Conservation (phyloP, 1,140 invertebrate species). For the Belonocnema kinseyi region DNA sequence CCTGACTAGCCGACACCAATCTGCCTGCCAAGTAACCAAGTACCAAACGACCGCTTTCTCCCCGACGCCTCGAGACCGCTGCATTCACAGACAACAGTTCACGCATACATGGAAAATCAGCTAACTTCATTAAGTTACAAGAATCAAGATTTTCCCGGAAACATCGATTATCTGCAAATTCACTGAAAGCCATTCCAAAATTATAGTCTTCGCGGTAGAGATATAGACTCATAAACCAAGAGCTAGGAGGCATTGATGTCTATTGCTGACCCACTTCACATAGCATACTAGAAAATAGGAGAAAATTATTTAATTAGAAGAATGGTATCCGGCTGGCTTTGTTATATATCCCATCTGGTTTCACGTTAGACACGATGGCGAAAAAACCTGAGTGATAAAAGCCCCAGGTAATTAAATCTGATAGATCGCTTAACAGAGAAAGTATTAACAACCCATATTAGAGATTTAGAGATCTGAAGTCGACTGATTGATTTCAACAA, state of each 20-base stretch:
- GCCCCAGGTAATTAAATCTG: neutral
- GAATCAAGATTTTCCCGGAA: constrained; percentile 15
- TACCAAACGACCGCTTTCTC: constrained; percentile 58
- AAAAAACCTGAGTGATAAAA: constrained; percentile 15
- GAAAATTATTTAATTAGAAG: constrained; percentile 21
- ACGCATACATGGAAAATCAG: constrained; percentile 43
- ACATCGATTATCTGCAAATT: constrained; percentile 26
- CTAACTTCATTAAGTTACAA: constrained; percentile 24
- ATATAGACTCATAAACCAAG: neutral
- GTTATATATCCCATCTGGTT: constrained; percentile 4
- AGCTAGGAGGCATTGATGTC: constrained; percentile 16
- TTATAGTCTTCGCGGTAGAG: neutral
- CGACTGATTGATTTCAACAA: neutral
- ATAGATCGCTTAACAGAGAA: neutral
- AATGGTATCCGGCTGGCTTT: neutral
- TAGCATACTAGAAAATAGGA: constrained; percentile 12
- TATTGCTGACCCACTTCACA: neutral
- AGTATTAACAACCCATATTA: neutral
- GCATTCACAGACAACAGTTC: constrained; percentile 34
- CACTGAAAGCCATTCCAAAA: neutral
- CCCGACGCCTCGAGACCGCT: constrained; percentile 55
- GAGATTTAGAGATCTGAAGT: neutral
- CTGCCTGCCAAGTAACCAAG: constrained; percentile 51
- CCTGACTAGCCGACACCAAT: constrained; percentile 61
- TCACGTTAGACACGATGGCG: neutral